phyloP scores from a whole-genome alignment of 2,113 vertebrate species.

The Delphinus delphis region DNA sequence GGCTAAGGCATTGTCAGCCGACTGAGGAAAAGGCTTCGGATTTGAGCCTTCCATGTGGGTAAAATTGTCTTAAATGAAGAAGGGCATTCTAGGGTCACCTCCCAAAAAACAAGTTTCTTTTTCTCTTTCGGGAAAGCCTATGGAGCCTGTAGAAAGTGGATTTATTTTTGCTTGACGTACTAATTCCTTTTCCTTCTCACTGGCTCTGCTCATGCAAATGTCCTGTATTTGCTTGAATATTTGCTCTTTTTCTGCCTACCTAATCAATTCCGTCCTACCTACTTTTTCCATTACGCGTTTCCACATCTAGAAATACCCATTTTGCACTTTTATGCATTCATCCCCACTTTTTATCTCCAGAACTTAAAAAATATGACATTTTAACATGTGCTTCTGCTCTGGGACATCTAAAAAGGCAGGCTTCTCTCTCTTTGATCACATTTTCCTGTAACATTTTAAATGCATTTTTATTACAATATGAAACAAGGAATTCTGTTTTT shows the following conservation, averaged over 20 bases:
- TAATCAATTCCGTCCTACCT: slow-evolving; percentile 27
- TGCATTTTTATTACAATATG: background rate
- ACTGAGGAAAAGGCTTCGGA: background rate
- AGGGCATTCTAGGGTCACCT: background rate
- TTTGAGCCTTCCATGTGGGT: background rate
- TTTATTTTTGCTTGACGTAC: background rate
- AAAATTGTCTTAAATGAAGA: background rate
- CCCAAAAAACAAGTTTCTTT: background rate
- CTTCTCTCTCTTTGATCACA: background rate
- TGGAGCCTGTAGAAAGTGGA: background rate
- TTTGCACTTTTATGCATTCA: slow-evolving; percentile 35
- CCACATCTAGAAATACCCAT: slow-evolving; percentile 29
- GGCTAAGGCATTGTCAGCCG: background rate
- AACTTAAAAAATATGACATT: slow-evolving; percentile 52
- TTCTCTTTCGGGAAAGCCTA: background rate
- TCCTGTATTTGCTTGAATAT: slow-evolving; percentile 24
- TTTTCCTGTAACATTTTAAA: slow-evolving; percentile 4
- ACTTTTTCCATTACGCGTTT: slow-evolving; percentile 54
- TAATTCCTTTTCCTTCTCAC: background rate
- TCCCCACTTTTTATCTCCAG: background rate
- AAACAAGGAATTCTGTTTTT: slow-evolving; percentile 33
- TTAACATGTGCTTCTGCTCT: background rate
- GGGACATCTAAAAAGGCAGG: background rate
- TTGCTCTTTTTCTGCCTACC: slow-evolving; percentile 56
- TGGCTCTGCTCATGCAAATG: background rate